Evolutionary conservation across 1,140 invertebrate species (phyloP), one percentile per base, ranked within the genome.

Genomic region (Diabrotica undecimpunctata): DNA sequence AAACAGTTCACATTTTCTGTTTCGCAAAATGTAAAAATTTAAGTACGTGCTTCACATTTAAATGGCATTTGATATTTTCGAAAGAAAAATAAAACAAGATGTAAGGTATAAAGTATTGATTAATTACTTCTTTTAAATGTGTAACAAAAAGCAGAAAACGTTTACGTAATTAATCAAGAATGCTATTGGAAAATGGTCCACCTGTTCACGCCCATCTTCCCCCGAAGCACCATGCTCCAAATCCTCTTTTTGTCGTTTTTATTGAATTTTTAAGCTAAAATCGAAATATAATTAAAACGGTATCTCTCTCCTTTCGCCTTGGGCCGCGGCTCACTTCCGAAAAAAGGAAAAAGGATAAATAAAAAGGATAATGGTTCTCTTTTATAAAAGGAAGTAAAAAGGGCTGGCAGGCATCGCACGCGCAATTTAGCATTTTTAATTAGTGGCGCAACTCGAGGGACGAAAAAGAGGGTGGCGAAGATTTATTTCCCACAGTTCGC

Each of bases 381-480:
- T 60, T 50, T 60, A 60, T 60, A 60, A 50, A 60, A 51, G 58
- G 58, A 60, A 60, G 14, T 64, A 57, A 64, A 64, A 58, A 64
- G 56, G 62, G 54, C 55, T 57, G 58, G 6, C 35, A 41, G 59
- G 58, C 59, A 53, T 62, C 61, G 54, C 61, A 55, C 54, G 58
- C 50, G 60, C 65, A 66, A 66, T 66, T 66, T 66, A 66, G 54
- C 65, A 63, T 66, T 66, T 63, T 66, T 66, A 66, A 66, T 66
- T 66, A 66, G 61, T 50, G 62, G 50, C 51, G 41, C 41, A 46
- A 46, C 41, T 46, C 41, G 41, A 46, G 41, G 41, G 41, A 46
- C 8, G 41, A 10, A 46, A 46, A 37, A 25, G 54, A 50, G 54
- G 62, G 61, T 54, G 62, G 61, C 36, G 61, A 90, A 75, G 62